A percentile compares a stretch with the other conserved stretches of the same genome.
These are phyloP conservation scores for Taeniopygia guttata DNA, from an alignment of 2,797 vertebrate species.

Conservation along the genomic window DNA sequence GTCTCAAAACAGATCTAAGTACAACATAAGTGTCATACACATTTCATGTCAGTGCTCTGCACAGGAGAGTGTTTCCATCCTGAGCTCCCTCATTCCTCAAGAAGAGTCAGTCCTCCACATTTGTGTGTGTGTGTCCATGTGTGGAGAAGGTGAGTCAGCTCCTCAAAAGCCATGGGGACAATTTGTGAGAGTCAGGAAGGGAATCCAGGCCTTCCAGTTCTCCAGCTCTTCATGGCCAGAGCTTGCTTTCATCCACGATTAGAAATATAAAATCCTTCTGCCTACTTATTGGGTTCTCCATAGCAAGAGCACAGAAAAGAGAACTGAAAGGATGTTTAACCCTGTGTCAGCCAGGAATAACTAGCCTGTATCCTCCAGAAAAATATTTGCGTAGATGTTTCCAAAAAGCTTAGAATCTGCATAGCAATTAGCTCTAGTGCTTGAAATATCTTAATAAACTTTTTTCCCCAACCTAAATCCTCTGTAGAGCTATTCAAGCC, in stretches of 20 bases:
- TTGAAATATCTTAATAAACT: not conserved
- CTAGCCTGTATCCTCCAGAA: not conserved
- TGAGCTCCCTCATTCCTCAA: not conserved
- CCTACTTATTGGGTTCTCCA: not conserved
- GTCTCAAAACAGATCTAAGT: slow-evolving; percentile 33
- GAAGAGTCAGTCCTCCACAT: not conserved
- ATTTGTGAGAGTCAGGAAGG: not conserved
- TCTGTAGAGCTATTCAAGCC: not conserved
- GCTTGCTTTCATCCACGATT: not conserved
- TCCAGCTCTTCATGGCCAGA: not conserved
- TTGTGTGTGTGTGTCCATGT: not conserved
- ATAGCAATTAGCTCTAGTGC: not conserved
- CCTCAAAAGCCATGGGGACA: not conserved
- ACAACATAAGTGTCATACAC: not conserved
- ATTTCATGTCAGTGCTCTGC: not conserved
- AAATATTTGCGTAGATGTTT: not conserved
- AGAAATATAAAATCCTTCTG: not conserved
- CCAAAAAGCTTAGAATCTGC: not conserved
- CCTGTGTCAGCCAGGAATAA: not conserved
- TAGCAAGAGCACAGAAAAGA: not conserved
- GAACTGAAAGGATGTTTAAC: not conserved
- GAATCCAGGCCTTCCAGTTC: not conserved
- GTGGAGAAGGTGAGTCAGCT: not conserved
- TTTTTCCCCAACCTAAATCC: not conserved
- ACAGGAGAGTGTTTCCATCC: not conserved